These are phyloP conservation scores for Iguana delicatissima DNA, from an alignment of 2,797 vertebrate species.

Conservation along the genomic window DNA sequence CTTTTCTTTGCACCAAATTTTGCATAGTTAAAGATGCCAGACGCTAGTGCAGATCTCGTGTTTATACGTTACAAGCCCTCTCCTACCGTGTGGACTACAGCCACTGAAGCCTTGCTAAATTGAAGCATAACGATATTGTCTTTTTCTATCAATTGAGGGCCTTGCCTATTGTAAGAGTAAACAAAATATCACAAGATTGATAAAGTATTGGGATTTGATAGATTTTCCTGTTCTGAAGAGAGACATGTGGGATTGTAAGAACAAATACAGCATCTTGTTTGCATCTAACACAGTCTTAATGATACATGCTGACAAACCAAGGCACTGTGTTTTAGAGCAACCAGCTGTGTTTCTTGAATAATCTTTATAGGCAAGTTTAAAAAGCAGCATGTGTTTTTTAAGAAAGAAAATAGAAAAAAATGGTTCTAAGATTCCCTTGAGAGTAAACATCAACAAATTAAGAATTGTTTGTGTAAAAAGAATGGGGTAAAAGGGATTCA, in stretches of 20 bases:
- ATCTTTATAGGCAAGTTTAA: constrained; percentile 49
- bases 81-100: background rate
- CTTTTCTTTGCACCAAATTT: background rate
- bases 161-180: background rate
- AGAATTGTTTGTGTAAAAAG: constrained; percentile 19
- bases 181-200: background rate
- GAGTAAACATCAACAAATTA: constrained; percentile 41
- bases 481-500: constrained; percentile 26
- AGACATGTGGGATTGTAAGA: background rate
- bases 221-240: background rate
- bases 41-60: background rate
- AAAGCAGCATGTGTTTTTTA: constrained; percentile 15
- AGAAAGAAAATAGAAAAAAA: background rate
- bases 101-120: background rate
- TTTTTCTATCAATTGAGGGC: background rate
- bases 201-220: constrained; percentile 17
- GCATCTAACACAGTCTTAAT: constrained; percentile 52
- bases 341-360: constrained; percentile 58
- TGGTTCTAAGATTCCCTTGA: constrained; percentile 46
- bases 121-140: background rate
- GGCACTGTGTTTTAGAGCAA: constrained; percentile 34
- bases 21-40: background rate
- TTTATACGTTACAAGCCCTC: background rate
- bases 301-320: constrained; percentile 38
- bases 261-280: constrained; percentile 30